These are phyloP conservation scores for Gibbula magus DNA, from an alignment of 2,888 invertebrate genomes.

Conservation along the genomic window DNA sequence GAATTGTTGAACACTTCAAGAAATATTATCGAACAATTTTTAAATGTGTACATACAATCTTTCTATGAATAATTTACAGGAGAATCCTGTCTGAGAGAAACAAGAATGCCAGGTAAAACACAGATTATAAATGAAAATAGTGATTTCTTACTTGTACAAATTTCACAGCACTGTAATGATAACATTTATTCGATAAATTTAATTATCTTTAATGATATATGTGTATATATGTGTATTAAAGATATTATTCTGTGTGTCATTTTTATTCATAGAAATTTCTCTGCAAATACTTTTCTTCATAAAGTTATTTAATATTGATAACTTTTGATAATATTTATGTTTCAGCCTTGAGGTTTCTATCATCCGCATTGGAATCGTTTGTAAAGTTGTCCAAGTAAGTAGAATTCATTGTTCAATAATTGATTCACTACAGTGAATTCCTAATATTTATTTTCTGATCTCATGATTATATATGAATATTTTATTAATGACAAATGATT, in stretches of 20 bases:
- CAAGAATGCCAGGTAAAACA: slow-evolving; percentile 33
- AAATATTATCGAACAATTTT: too few relatives aligned
- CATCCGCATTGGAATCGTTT: slow-evolving; percentile 34
- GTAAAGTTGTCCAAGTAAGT: slow-evolving; percentile 37
- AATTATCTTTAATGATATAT: background rate
- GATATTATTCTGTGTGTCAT: background rate
- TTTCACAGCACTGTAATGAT: too few relatives aligned
- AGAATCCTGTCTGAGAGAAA: slow-evolving; percentile 47
- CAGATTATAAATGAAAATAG: background rate
- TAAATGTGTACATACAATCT: too few relatives aligned
- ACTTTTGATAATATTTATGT: background rate
- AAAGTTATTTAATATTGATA: too few relatives aligned
- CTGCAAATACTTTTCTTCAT: background rate
- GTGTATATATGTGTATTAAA: background rate
- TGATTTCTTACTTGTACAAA: background rate
- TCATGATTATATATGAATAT: background rate
- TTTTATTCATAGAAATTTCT: background rate
- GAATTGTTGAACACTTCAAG: background rate
- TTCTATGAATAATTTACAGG: slow-evolving; percentile 44
- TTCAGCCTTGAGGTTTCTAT: slow-evolving; percentile 42
- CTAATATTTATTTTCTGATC: background rate
- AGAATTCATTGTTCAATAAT: background rate
- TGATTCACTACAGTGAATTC: too few relatives aligned
- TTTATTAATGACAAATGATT: background rate
- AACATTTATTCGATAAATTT: background rate